Conservation (phyloP, 2,113 vertebrate species). For the Syngnathus floridae region DNA sequence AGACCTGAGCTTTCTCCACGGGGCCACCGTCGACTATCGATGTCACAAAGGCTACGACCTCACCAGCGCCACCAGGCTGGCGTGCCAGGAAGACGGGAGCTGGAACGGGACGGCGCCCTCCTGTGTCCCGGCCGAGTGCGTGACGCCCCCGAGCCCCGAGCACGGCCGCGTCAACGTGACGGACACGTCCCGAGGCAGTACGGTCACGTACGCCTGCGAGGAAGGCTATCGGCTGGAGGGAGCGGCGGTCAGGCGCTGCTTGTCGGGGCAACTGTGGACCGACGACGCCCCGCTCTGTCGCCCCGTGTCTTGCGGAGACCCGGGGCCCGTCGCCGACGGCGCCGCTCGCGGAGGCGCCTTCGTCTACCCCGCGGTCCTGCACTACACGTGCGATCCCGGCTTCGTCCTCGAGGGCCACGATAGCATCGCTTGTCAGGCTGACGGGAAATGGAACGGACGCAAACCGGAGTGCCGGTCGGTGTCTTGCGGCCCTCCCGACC, state of each 20-base stretch:
- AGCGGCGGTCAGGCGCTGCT: slow-evolving; percentile 74
- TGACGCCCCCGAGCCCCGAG: slow-evolving; percentile 70
- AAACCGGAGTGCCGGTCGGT: slow-evolving; percentile 80
- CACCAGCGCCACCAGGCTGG: slow-evolving; percentile 67
- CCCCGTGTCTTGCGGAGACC: slow-evolving; percentile 71
- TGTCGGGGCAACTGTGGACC: slow-evolving; percentile 81
- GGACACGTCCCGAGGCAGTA: slow-evolving; percentile 73
- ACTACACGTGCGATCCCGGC: slow-evolving; percentile 79
- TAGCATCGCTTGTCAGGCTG: slow-evolving; percentile 76
- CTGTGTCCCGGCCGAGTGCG: slow-evolving; percentile 82
- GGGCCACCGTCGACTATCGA: slow-evolving; percentile 75
- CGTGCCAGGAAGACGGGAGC: slow-evolving; percentile 85
- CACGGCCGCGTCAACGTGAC: slow-evolving; percentile 79
- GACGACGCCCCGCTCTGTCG: slow-evolving; percentile 72
- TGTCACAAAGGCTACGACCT: slow-evolving; percentile 86
- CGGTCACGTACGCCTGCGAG: slow-evolving; percentile 78
- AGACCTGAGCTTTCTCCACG: slow-evolving; percentile 77
- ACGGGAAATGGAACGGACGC: slow-evolving; percentile 77
- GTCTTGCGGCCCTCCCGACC: slow-evolving; percentile 75
- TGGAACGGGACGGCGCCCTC: slow-evolving; percentile 91
- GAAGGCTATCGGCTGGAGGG: slow-evolving; percentile 79
- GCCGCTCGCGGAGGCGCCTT: slow-evolving; percentile 70
- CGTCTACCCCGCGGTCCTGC: slow-evolving; percentile 65
- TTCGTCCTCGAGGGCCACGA: slow-evolving; percentile 75
- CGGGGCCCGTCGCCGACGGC: slow-evolving; percentile 70